Evolutionary conservation across 2,113 vertebrate genomes (phyloP), one percentile per base, ranked within the genome.

Genomic region (Stegostoma tigrinum): DNA sequence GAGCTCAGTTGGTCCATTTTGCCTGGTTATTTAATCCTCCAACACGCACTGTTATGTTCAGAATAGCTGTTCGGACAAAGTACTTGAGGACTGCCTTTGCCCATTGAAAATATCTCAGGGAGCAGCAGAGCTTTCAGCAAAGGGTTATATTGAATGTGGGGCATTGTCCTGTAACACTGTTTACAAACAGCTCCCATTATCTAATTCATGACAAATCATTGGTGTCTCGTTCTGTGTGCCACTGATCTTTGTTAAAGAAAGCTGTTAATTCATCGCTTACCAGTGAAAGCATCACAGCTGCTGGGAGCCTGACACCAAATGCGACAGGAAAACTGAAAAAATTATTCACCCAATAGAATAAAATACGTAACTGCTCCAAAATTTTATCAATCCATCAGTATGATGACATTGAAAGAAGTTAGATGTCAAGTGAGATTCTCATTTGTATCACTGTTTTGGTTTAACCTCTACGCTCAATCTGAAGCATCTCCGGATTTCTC

Each of bases 401-500:
- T 95, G 94, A 72, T 15, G 52, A 45, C 27, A 75, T 72, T 48
- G 21, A 95, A 95, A 52, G 0, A 48, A 27, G 17, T 27, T 70
- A 15, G 24, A 70, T 67, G 38, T 70, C 64, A 70, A 30, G 64
- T 94, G 91, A 38, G 91, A 95, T 52, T 95, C 68, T 30, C 94
- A 95, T 52, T 72, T 95, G 67, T 70, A 45, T 15, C 42, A 17
- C 4, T 95, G 38, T 30, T 95, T 72, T 95, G 67, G 68, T 52
- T 95, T 27, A 52, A 95, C 38, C 68, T 75, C 27, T 72, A 10
- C 42, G 23, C 67, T 48, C 94, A 95, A 68, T 48, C 72, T 75
- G 94, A 72, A 95, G 68, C 94, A 48, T 27, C 94, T 72, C 94
- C 94, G 27, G 66, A 95, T 95, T 95, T 95, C 45, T 95, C 94